A percentile compares a stretch with the other conserved stretches of the same genome.
phyloP scores from a whole-genome alignment of 2,113 vertebrate genomes.

The Raja brachyura region DNA sequence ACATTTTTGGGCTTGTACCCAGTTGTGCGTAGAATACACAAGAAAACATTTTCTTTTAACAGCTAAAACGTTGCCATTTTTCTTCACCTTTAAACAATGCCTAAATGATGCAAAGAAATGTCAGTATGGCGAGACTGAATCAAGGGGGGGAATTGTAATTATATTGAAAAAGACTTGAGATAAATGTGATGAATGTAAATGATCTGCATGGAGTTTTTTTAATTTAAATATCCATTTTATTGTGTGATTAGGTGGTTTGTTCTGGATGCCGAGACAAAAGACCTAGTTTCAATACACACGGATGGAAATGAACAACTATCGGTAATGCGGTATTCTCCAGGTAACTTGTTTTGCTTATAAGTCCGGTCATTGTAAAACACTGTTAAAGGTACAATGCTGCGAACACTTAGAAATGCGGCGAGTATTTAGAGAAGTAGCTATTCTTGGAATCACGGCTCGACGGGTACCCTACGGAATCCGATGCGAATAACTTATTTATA shows the following conservation, averaged over 20 bases:
- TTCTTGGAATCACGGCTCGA: too few species aligned
- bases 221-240: background rate
- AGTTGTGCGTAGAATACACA: background rate
- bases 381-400: background rate
- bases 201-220: background rate
- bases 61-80: background rate
- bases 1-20: background rate
- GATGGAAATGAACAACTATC: slow-evolving; percentile 96
- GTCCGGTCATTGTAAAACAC: background rate
- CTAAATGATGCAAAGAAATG: background rate
- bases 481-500: too few species aligned
- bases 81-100: background rate
- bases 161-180: background rate
- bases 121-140: background rate
- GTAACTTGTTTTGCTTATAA: slow-evolving; percentile 51
- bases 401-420: background rate
- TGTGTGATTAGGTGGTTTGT: slow-evolving; percentile 79
- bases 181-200: background rate
- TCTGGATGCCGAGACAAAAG: slow-evolving; percentile 86
- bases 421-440: too few species aligned
- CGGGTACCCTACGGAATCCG: too few species aligned
- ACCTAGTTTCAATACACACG: slow-evolving; percentile 92
- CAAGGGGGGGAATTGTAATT: too few species aligned
- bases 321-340: slow-evolving; percentile 87
- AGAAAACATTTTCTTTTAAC: background rate